A percentile compares a stretch with the other conserved stretches of the same genome.
Conservation (phyloP, 2,888 invertebrate species). For the Patella ulyssiponensis region DNA sequence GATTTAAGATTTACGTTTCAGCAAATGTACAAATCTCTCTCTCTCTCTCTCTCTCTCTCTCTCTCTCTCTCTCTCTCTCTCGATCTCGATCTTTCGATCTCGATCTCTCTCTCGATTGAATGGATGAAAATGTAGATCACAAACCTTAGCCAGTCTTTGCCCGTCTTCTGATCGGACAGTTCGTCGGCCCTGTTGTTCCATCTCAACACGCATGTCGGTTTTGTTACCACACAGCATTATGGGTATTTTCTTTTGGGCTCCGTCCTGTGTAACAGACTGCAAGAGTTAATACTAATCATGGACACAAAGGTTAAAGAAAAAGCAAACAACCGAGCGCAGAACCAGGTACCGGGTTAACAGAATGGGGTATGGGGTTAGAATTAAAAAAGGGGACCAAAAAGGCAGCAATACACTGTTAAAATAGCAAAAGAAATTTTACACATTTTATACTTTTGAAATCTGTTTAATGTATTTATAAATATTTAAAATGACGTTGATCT, state of each 20-base stretch:
- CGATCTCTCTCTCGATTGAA: not conserved
- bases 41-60: constrained; percentile 20
- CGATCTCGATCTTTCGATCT: constrained; percentile 14
- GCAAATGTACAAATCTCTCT: not conserved
- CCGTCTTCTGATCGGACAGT: constrained; percentile 72
- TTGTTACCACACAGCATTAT: constrained; percentile 78
- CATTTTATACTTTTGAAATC: no score
- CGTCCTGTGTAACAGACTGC: constrained; percentile 71
- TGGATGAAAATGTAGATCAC: not conserved
- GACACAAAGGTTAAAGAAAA: no score
- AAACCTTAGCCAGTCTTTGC: constrained; percentile 72
- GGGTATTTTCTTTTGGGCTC: constrained; percentile 75
- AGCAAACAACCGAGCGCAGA: no score
- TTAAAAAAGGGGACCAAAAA: no score
- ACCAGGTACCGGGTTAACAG: no score
- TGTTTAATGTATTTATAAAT: no score
- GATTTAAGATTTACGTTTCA: no score
- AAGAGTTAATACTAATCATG: constrained; percentile 1
- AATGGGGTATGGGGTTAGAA: no score
- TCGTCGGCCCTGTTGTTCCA: constrained; percentile 57
- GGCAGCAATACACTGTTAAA: no score
- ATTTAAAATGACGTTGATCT: no score
- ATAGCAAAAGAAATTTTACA: no score
- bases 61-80: constrained; percentile 19
- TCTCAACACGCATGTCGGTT: constrained; percentile 74